These are phyloP conservation scores for Gambusia holbrooki DNA, from an alignment of 2,113 vertebrate genomes.

Conservation along the genomic window DNA sequence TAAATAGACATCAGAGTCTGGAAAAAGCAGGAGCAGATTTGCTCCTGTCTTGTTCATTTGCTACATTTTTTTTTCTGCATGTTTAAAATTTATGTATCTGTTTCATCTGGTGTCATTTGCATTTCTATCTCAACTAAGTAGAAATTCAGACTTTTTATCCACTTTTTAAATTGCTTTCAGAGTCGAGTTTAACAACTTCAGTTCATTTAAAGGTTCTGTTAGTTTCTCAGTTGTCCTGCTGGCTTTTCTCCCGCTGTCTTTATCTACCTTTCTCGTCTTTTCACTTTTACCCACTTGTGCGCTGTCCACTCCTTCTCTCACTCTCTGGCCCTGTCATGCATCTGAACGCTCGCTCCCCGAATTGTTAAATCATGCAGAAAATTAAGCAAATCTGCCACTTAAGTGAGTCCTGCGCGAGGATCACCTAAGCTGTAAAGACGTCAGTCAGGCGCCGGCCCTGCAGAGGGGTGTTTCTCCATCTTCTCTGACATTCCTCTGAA, in stretches of 20 bases:
- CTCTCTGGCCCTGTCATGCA: slow-evolving; percentile 33
- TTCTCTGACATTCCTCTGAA: slow-evolving; percentile 74
- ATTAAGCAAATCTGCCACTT: slow-evolving; percentile 74
- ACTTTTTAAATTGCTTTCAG: slow-evolving; percentile 7
- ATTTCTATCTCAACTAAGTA: background rate
- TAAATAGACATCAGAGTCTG: slow-evolving; percentile 67
- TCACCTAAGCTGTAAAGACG: slow-evolving; percentile 61
- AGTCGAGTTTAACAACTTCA: slow-evolving; percentile 27
- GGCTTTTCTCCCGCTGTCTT: slow-evolving; percentile 16
- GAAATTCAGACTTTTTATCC: background rate
- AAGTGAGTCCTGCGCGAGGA: slow-evolving; percentile 55
- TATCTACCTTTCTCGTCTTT: slow-evolving; percentile 11
- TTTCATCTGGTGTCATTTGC: background rate
- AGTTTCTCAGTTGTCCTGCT: slow-evolving; percentile 19
- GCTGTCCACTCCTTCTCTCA: slow-evolving; percentile 21
- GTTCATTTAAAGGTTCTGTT: slow-evolving; percentile 4
- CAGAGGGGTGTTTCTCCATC: slow-evolving; percentile 59
- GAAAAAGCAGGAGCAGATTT: slow-evolving; percentile 68
- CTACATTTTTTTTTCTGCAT: slow-evolving; percentile 27
- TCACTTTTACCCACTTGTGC: slow-evolving; percentile 34
- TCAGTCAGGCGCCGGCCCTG: slow-evolving; percentile 40
- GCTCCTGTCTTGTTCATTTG: slow-evolving; percentile 25
- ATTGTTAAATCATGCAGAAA: slow-evolving; percentile 81
- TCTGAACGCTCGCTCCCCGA: slow-evolving; percentile 48
- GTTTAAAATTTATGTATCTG: slow-evolving; percentile 64